Percentiles rank a stretch among this genome's conserved stretches.
Conservation (phyloP, 2,888 invertebrate genomes). For the Phengaris alcon region DNA sequence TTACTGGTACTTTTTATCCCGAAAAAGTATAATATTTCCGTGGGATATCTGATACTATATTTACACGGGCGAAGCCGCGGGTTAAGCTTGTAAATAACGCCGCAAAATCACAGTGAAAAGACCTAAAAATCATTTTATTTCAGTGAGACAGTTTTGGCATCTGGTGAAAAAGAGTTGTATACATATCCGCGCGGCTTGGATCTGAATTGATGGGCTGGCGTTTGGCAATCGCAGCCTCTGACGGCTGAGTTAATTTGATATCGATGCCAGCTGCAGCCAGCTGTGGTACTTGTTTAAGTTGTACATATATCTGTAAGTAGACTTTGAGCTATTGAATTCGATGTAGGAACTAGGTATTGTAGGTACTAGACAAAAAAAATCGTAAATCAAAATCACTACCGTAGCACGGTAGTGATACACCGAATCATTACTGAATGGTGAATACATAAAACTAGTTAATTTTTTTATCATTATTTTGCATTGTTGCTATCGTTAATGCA, state of each 20-base stretch:
- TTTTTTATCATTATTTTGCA: too few species aligned
- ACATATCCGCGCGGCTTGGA: conserved; percentile 10
- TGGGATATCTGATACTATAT: too few species aligned
- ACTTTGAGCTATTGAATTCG: not conserved
- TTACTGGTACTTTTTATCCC: too few species aligned
- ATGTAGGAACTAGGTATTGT: not conserved
- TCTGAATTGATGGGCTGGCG: conserved; percentile 13
- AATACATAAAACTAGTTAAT: too few species aligned
- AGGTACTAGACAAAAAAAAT: not conserved
- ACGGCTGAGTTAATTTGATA: conserved; percentile 5
- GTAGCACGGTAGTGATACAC: too few species aligned
- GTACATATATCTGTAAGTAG: not conserved
- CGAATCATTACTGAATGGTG: too few species aligned
- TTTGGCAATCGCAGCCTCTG: conserved; percentile 1
- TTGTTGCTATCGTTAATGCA: too few species aligned
- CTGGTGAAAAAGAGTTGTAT: conserved; percentile 4
- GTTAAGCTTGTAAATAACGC: too few species aligned
- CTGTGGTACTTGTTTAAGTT: not conserved
- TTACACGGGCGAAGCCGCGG: too few species aligned
- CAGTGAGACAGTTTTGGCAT: not conserved
- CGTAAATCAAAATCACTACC: too few species aligned
- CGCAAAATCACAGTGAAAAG: conserved; percentile 10
- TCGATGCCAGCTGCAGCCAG: not conserved
- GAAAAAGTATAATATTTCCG: too few species aligned
- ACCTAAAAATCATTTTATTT: not conserved